Percentiles rank a stretch among this genome's conserved stretches.
phyloP scores from a whole-genome alignment of 2,113 vertebrate genomes.

The Phaetusa simplex region DNA sequence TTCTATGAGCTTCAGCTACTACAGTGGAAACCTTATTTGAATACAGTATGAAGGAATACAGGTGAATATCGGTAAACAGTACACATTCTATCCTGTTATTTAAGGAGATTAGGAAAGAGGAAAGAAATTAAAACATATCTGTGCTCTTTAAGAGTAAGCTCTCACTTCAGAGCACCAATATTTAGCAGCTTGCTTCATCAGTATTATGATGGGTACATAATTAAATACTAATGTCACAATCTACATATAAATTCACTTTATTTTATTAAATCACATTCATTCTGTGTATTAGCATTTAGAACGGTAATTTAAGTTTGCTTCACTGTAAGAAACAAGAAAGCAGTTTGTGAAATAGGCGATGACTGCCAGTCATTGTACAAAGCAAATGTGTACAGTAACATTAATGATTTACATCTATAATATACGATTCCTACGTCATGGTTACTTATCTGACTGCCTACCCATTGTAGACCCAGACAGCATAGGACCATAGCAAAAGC shows the following conservation, averaged over 20 bases:
- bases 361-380: background rate
- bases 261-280: constrained; percentile 15
- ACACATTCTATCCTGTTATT: background rate
- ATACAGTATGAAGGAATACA: background rate
- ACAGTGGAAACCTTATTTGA: background rate
- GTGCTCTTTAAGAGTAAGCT: background rate
- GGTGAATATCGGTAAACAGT: background rate
- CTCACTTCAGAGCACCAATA: background rate
- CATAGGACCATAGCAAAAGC: background rate
- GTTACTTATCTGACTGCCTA: background rate
- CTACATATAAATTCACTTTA: constrained; percentile 40
- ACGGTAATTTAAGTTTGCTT: background rate
- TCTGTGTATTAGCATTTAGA: constrained; percentile 2
- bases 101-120: background rate
- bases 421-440: fast-evolving
- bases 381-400: background rate
- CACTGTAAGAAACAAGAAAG: background rate
- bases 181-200: constrained; percentile 21
- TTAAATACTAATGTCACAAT: constrained; percentile 52
- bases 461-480: background rate
- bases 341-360: background rate
- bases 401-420: background rate
- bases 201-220: background rate
- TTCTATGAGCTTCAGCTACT: background rate
- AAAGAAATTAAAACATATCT: background rate